Base-by-base conservation (phyloP, 2,797 vertebrate species). In the Micropoecilia bifurca region DNA sequence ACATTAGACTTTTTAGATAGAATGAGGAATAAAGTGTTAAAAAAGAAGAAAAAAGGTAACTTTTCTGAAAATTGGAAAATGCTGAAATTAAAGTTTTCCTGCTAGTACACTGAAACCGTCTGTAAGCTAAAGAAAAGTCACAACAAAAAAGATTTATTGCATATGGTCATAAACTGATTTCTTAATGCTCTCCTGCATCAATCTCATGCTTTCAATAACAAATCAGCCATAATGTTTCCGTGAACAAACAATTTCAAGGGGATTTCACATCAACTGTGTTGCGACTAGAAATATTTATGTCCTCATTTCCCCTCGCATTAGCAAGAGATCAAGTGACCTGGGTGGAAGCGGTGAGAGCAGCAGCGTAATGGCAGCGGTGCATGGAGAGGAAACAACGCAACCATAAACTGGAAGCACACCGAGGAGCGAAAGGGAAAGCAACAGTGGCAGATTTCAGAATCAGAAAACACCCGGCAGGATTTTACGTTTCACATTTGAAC, bases 401-500 rank as follows among this genome's bases (percentile, higher is more conserved):
- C 76, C 41, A 79, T 88, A 83, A 89, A 91, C 68, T 20, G 61
- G 28, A 39, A 66, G 76, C 3, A 61, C 66, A 79, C 25, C 50
- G 8, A 41, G 36, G 43, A 73, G 50, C 43, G 28, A 46, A 76
- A 61, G 25, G 48, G 39, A 73, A 77, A 53, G 80, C 41, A 74
- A 71, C 20, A 10, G 46, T 48, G 86, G 75, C 83, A 22, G 82
- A 84, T 73, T 82, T 80, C 71, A 86, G 88, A 91, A 75, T 69
- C 86, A 78, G 69, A 83, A 82, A 81, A 85, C 76, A 76, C 43
- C 83, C 47, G 78, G 81, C 74, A 47, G 80, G 69, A 78, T 84
- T 91, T 91, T 90, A 91, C 77, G 71, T 81, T 76, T 66, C 76
- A 80, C 14, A 22, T 69, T 85, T 77, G 79, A 83, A 85, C 41